These are phyloP conservation scores for Aurelia aurita complex sp. Pacific DNA, from an alignment of 30 jellyfish, hydroid and myxozoan species.

Conservation along the genomic window DNA sequence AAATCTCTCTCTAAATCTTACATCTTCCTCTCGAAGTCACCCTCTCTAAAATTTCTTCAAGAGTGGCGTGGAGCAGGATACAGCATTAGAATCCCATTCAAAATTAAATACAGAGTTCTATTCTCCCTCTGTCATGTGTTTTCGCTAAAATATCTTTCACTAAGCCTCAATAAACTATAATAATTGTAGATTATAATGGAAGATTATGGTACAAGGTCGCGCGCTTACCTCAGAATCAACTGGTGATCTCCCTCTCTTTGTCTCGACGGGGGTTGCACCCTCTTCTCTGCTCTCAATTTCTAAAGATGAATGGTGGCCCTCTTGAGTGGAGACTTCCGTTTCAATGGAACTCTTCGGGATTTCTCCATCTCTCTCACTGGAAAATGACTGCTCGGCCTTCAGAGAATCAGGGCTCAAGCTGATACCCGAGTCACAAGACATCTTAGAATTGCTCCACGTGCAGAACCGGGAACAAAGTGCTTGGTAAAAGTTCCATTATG, in stretches of 20 bases:
- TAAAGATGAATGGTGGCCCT: slow-evolving; percentile 3
- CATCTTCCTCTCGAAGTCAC: too few species aligned
- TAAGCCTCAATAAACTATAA: too few species aligned
- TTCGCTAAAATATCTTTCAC: too few species aligned
- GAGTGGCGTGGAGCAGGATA: too few species aligned
- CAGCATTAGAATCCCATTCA: too few species aligned
- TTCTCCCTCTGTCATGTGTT: too few species aligned
- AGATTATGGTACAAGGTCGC: too few species aligned
- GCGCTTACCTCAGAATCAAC: slow-evolving; percentile 18
- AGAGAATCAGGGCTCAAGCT: slow-evolving; percentile 35
- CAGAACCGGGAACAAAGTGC: too few species aligned
- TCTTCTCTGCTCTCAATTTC: neutral
- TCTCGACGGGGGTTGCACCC: slow-evolving; percentile 43
- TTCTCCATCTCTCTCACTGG: slow-evolving; percentile 1
- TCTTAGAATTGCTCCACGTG: neutral
- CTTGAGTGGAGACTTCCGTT: slow-evolving; percentile 13
- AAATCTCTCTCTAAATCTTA: too few species aligned
- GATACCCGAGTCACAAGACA: slow-evolving; percentile 49
- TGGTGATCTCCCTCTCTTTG: slow-evolving; percentile 7
- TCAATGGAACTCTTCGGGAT: neutral
- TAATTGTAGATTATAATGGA: too few species aligned
- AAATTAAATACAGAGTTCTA: too few species aligned
- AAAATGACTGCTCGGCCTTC: neutral
- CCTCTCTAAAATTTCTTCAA: too few species aligned
- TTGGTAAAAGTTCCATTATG: neutral